Evolutionary conservation across 2,797 vertebrate genomes (phyloP).

Genomic region (Aulostomus chinensis): DNA sequence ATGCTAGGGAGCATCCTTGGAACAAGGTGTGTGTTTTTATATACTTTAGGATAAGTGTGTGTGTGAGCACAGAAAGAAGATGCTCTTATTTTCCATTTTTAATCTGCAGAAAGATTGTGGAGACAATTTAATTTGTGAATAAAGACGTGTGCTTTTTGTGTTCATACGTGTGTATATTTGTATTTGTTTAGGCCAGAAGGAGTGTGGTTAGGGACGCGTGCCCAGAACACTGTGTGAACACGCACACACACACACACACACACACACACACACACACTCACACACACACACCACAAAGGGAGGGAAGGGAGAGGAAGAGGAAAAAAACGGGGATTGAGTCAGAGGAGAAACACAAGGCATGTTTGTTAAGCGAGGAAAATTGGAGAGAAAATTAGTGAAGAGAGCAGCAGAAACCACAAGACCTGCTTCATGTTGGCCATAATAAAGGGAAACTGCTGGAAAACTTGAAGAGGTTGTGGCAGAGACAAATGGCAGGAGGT

Average conservation of each 20-base stretch:
- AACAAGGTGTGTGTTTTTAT: background rate
- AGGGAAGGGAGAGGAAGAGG: constrained; percentile 18
- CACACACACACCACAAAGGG: too few relatives aligned
- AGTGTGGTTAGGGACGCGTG: constrained; percentile 39
- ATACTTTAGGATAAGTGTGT: constrained; percentile 4
- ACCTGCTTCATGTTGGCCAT: constrained; percentile 51
- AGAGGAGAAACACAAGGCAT: constrained; percentile 49
- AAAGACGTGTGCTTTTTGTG: constrained; percentile 15
- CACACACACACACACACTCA: too few relatives aligned
- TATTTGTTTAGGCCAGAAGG: constrained; percentile 28
- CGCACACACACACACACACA: too few relatives aligned
- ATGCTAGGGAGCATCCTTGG: background rate
- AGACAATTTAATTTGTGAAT: constrained; percentile 21
- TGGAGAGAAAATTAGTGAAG: constrained; percentile 39
- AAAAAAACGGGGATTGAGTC: constrained; percentile 43
- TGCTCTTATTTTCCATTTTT: constrained; percentile 23
- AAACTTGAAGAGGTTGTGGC: constrained; percentile 39
- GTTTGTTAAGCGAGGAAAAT: constrained; percentile 44
- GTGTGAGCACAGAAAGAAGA: background rate
- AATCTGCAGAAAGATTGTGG: constrained; percentile 13
- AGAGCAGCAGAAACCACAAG: constrained; percentile 40
- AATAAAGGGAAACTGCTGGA: constrained; percentile 45
- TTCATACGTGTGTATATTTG: constrained; percentile 21
- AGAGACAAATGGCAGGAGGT: constrained; percentile 50
- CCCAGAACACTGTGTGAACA: constrained; percentile 53